Conservation (phyloP, 2,888 invertebrate species). For the Strigamia maritima region DNA sequence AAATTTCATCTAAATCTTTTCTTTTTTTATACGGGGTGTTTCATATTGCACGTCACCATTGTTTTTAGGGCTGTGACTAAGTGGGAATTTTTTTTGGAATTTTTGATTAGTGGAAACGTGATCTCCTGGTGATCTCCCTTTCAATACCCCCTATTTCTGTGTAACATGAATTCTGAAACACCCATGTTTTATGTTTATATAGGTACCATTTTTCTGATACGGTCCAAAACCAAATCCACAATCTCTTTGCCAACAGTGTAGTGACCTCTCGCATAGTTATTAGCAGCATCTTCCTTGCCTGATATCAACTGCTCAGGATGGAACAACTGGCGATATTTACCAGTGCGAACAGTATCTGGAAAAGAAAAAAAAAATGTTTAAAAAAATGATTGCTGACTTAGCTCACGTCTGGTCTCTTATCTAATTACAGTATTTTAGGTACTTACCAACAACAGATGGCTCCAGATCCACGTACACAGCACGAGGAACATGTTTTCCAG, state of each 20-base stretch:
- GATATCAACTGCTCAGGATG: conserved; percentile 96
- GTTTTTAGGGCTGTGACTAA: too few species aligned
- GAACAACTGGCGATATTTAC: conserved; percentile 92
- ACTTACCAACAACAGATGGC: conserved; percentile 56
- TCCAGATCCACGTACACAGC: conserved; percentile 57
- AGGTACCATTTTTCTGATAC: conserved; percentile 47
- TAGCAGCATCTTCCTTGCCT: conserved; percentile 95
- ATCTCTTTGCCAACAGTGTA: conserved; percentile 40
- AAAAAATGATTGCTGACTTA: neutral
- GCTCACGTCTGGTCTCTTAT: neutral
- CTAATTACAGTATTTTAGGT: neutral
- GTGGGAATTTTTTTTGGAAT: too few species aligned
- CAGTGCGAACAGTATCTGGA: conserved; percentile 86
- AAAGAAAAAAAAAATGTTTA: neutral
- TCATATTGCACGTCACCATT: too few species aligned
- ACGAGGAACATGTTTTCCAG: conserved; percentile 56
- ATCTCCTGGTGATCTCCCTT: too few species aligned
- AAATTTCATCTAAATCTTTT: too few species aligned
- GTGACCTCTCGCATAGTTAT: conserved; percentile 84
- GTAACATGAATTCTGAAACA: too few species aligned
- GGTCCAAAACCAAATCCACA: conserved; percentile 64
- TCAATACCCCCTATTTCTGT: too few species aligned
- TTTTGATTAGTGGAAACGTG: too few species aligned
- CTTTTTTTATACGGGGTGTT: too few species aligned
- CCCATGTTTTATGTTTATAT: too few species aligned